A percentile compares a stretch with the other conserved stretches of the same genome.
These are phyloP conservation scores for Pogonus chalceus DNA, from an alignment of 1,140 invertebrate genomes.

Conservation along the genomic window DNA sequence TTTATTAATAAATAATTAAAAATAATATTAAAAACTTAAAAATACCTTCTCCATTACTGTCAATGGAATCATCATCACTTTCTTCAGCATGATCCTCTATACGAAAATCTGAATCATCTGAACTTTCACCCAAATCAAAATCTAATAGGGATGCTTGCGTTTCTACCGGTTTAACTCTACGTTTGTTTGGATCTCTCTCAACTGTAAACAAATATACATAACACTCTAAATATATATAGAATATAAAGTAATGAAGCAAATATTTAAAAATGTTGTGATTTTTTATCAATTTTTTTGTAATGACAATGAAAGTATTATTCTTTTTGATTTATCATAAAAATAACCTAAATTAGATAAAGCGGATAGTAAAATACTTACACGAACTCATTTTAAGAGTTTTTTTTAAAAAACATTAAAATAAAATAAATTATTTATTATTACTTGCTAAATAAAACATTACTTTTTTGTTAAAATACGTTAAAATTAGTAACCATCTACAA, in stretches of 20 bases:
- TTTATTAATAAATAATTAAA: neutral
- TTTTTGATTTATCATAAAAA: neutral
- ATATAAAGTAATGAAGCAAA: too few species aligned
- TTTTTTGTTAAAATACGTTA: too few species aligned
- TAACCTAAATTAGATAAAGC: neutral
- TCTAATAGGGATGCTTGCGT: constrained; percentile 60
- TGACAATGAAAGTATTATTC: neutral
- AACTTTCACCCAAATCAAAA: constrained; percentile 84
- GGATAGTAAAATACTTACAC: neutral
- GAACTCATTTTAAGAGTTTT: constrained; percentile 2
- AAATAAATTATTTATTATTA: too few species aligned
- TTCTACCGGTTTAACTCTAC: constrained; percentile 76
- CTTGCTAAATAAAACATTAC: too few species aligned
- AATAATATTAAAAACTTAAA: neutral
- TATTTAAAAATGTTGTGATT: neutral
- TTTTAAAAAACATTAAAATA: too few species aligned
- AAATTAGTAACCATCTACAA: too few species aligned
- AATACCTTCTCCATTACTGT: constrained; percentile 42
- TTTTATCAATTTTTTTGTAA: neutral
- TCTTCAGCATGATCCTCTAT: constrained; percentile 78
- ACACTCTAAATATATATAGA: neutral
- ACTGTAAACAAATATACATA: constrained; percentile 47
- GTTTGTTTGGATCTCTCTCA: constrained; percentile 72
- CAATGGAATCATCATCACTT: constrained; percentile 52
- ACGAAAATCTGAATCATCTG: constrained; percentile 90